Conservation (phyloP, 2,888 invertebrate species). For the Andrena trimmerana region DNA sequence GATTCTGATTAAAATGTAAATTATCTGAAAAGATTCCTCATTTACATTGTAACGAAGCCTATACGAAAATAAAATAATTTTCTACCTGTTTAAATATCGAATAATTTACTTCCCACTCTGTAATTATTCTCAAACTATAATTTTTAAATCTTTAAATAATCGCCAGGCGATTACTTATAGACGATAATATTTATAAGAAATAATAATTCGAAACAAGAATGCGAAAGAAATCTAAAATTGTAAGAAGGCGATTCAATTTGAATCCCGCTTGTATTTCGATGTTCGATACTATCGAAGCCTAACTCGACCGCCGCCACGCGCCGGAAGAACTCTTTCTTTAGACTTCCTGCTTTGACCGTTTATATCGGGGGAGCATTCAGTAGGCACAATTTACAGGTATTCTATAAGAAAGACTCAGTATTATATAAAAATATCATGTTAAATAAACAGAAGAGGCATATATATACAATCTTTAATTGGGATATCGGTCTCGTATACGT, state of each 20-base stretch:
- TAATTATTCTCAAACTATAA: background rate
- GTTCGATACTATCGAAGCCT: slow-evolving; percentile 62
- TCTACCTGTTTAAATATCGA: background rate
- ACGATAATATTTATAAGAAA: background rate
- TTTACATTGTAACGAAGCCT: background rate
- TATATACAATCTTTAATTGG: background rate
- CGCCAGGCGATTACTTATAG: background rate
- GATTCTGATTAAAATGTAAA: slow-evolving; percentile 40
- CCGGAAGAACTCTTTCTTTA: slow-evolving; percentile 72
- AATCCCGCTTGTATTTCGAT: slow-evolving; percentile 38
- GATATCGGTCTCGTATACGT: background rate
- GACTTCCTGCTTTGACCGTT: slow-evolving; percentile 70
- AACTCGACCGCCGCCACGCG: slow-evolving; percentile 4
- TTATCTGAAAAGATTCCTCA: background rate
- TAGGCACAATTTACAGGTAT: slow-evolving; percentile 68
- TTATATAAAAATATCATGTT: slow-evolving; percentile 47
- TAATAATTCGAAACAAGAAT: background rate
- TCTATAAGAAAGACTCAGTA: slow-evolving; percentile 25
- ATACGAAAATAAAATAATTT: slow-evolving; percentile 29
- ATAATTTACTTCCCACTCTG: background rate
- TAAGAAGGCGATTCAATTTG: background rate
- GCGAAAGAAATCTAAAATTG: background rate
- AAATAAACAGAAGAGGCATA: slow-evolving; percentile 10
- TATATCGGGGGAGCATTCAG: slow-evolving; percentile 58
- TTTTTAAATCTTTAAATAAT: background rate